Conservation (phyloP, 2,888 invertebrate species). For the Magallana nippona region DNA sequence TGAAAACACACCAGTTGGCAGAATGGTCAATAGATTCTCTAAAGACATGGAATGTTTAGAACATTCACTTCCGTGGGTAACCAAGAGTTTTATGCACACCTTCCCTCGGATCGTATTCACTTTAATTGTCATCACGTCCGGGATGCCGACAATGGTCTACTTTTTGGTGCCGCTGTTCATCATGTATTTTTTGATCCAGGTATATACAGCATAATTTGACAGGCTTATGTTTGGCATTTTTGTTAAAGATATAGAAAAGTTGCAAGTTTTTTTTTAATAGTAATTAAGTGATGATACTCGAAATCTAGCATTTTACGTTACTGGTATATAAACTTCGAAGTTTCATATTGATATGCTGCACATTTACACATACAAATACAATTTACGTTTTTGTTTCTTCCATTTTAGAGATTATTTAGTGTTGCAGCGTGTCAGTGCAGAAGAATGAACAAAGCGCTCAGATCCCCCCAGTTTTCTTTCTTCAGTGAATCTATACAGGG, state of each 20-base stretch:
- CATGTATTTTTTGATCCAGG: slow-evolving; percentile 77
- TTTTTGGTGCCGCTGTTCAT: slow-evolving; percentile 74
- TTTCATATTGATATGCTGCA: too few relatives aligned
- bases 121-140: slow-evolving; percentile 74
- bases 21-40: slow-evolving; percentile 72
- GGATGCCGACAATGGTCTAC: slow-evolving; percentile 72
- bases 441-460: slow-evolving; percentile 73
- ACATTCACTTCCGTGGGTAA: slow-evolving; percentile 56
- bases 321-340: too few relatives aligned
- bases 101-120: slow-evolving; percentile 69
- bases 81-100: slow-evolving; percentile 56
- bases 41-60: slow-evolving; percentile 64
- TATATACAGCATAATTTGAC: slow-evolving; percentile 49
- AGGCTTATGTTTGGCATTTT: neutral
- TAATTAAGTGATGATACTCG: too few relatives aligned
- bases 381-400: neutral
- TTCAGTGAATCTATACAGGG: slow-evolving; percentile 81
- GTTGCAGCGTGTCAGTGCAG: slow-evolving; percentile 76
- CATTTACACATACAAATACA: too few relatives aligned
- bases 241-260: neutral
- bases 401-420: slow-evolving; percentile 80
- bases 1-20: slow-evolving; percentile 43
- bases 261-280: too few relatives aligned
- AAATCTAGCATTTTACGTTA: too few relatives aligned
- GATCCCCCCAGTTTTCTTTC: slow-evolving; percentile 76